Base-by-base conservation (phyloP, 2,888 invertebrate genomes). In the Dioctria linearis region DNA sequence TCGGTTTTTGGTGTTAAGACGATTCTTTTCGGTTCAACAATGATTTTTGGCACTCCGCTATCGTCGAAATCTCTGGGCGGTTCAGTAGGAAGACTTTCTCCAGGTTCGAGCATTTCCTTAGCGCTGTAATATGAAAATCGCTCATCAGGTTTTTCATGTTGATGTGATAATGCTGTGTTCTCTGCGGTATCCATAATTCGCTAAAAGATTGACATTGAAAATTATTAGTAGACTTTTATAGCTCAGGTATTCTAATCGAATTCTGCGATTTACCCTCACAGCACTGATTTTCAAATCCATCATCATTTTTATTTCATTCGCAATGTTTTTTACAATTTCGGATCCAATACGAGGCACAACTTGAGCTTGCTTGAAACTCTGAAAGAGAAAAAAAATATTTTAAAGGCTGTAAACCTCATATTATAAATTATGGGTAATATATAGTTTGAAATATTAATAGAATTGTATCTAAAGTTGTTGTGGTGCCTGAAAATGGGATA, bases 181-280 rank as follows among this genome's bases (percentile, higher is more conserved):
- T 97, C 96, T 0, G 96, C 96, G 5, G 94, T 94, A 87, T 96
- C 96, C 90, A 96, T 95, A 85, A 97, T 96, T 85, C 96, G 91
- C 94, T 94, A 86, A 13, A 78, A 69, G 73, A 51, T 57, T 57
- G 54, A 51, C 40, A 37, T 63, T 63, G 3, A 63, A 37, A 63
- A 37, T 46, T 46, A 6, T 46, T 46, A 6, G 2, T 46, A 46
- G 25, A 59, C 3, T 13, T 59, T n/a, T n/a, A n/a, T n/a, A n/a
- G n/a, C n/a, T n/a, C n/a, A n/a, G 25, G 25, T 13, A 59, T 59
- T 6, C 25, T 37, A 4, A 63, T 5, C 3, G 25, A 25, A 25
- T 25, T 25, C 25, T 25, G 25, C 25, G 0, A 25, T 25, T 63
- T 90, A 94, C 94, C 90, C 93, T 93, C 46, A 97, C 95, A 8